Percentiles rank a stretch among this genome's conserved stretches.
phyloP scores from a whole-genome alignment of 2,888 invertebrate species.

The Pterostichus niger region DNA sequence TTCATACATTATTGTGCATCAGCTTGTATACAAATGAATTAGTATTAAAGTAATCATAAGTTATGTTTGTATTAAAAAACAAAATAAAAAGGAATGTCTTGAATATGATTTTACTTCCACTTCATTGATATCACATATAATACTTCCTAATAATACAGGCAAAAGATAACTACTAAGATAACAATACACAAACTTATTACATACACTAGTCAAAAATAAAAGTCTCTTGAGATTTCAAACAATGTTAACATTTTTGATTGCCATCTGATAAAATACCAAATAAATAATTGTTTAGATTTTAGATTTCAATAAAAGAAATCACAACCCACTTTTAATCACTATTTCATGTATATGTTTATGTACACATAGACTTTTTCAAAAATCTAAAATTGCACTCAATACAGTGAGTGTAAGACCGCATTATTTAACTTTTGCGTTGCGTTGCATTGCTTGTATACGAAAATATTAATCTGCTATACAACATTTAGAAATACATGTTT shows the following conservation, averaged over 20 bases:
- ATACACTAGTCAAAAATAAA: conserved; percentile 65
- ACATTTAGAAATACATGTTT: conserved; percentile 66
- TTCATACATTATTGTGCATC: no score
- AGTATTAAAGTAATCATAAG: no score
- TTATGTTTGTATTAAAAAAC: not conserved
- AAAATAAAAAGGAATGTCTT: conserved; percentile 26
- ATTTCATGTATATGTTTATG: conserved; percentile 58
- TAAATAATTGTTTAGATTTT: conserved; percentile 53
- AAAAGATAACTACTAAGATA: conserved; percentile 59
- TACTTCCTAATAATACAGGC: conserved; percentile 62
- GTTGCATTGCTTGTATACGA: conserved; percentile 67
- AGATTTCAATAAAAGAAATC: conserved; percentile 63
- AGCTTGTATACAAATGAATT: no score
- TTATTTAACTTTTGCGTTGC: conserved; percentile 62
- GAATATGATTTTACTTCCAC: conserved; percentile 62
- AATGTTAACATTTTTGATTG: conserved; percentile 62
- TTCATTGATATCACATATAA: conserved; percentile 63
- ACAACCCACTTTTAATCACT: conserved; percentile 63
- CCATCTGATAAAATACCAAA: conserved; percentile 60
- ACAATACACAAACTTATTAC: conserved; percentile 52
- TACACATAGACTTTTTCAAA: conserved; percentile 62
- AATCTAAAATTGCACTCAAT: conserved; percentile 60
- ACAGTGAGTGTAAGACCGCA: conserved; percentile 61
- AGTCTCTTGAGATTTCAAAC: conserved; percentile 50
- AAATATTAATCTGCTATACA: conserved; percentile 67